Evolutionary conservation across 2,113 vertebrate species (phyloP).

Genomic region (Cranoglanis bouderius): DNA sequence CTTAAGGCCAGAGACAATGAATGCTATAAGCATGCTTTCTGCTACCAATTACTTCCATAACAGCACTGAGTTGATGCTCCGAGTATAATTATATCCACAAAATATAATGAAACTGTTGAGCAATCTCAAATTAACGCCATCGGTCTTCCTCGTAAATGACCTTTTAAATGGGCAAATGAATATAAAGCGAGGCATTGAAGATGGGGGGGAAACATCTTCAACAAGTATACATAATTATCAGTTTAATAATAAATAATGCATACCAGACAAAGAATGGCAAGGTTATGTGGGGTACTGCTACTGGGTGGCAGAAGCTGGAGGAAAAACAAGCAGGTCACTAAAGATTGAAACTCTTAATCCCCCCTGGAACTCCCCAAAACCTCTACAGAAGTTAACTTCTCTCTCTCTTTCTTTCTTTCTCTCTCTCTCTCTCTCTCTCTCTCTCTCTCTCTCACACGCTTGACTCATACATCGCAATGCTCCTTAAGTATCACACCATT

Average conservation of each 20-base stretch:
- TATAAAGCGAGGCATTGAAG: neutral
- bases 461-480: neutral
- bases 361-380: constrained; percentile 34
- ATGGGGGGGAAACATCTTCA: neutral
- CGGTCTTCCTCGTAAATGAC: neutral
- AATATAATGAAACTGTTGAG: neutral
- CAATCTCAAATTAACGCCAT: neutral
- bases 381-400: neutral
- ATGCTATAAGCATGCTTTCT: constrained; percentile 3
- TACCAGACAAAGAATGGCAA: constrained; percentile 33
- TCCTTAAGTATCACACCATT: constrained; percentile 6
- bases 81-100: constrained; percentile 7
- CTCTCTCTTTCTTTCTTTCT: neutral
- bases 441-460: neutral
- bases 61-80: constrained; percentile 13
- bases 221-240: neutral
- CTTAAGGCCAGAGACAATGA: constrained; percentile 20
- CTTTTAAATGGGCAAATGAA: neutral
- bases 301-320: constrained; percentile 58
- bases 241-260: constrained; percentile 11
- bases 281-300: constrained; percentile 49
- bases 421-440: neutral
- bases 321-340: constrained; percentile 47
- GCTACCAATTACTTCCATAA: constrained; percentile 42
- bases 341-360: constrained; percentile 51